Percentiles rank a stretch among this genome's conserved stretches.
Evolutionary conservation across 2,797 vertebrate species (phyloP).

Genomic region (Sebastes taczanowskii): DNA sequence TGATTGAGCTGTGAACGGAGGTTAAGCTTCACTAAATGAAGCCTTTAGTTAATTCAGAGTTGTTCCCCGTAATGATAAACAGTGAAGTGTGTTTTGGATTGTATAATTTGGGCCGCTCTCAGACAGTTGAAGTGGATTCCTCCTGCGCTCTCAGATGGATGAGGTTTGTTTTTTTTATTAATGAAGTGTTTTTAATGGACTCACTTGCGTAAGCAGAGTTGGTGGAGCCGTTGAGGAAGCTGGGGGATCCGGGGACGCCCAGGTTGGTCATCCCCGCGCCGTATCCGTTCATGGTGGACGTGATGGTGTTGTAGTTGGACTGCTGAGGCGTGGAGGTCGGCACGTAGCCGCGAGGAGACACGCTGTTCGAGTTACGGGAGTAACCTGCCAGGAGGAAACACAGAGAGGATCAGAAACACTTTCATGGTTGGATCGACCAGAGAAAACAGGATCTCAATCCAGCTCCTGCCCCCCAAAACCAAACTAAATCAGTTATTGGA

Average conservation of each 20-base stretch:
- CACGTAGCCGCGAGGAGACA: slow-evolving; percentile 88
- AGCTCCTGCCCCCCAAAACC: neutral
- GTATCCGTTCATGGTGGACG: slow-evolving; percentile 91
- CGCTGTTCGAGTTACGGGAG: slow-evolving; percentile 90
- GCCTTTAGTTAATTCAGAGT: neutral
- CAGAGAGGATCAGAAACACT: neutral
- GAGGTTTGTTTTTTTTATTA: neutral
- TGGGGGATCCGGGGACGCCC: slow-evolving; percentile 91
- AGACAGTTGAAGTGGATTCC: neutral
- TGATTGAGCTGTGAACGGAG: neutral
- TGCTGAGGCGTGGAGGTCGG: slow-evolving; percentile 94
- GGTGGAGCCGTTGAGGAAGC: slow-evolving; percentile 95
- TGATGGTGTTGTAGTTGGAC: slow-evolving; percentile 90
- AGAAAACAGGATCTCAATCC: neutral
- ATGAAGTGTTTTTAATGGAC: slow-evolving; percentile 50
- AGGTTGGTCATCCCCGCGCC: slow-evolving; percentile 89
- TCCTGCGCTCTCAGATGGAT: neutral
- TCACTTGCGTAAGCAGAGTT: slow-evolving; percentile 97
- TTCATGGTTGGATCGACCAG: no score
- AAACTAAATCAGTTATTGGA: no score
- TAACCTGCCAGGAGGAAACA: slow-evolving; percentile 81
- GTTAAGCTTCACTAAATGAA: no score
- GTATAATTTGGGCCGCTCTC: neutral
- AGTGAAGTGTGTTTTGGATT: neutral
- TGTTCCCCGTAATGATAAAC: neutral